Evolutionary conservation across 2,888 invertebrate genomes (phyloP).

Genomic region (Villa cingulata): DNA sequence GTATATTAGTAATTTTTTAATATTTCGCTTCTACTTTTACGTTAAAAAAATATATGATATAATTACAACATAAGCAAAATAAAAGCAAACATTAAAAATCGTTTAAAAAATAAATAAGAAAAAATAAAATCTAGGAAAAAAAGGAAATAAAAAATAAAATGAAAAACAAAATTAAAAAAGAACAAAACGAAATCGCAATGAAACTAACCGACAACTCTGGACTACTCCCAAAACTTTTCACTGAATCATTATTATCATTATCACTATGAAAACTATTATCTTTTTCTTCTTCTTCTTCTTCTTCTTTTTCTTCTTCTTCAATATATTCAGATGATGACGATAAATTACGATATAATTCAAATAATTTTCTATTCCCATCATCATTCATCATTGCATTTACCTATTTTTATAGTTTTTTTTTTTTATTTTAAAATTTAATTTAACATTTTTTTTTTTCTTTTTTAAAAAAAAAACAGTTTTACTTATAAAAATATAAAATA

Average conservation of each 20-base stretch:
- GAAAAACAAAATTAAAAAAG: slow-evolving; percentile 4
- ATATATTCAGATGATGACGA: too few species aligned
- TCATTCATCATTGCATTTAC: slow-evolving; percentile 21
- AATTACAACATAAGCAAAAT: background rate
- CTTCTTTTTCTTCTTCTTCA: slow-evolving; percentile 8
- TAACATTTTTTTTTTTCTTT: too few species aligned
- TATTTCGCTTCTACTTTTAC: too few species aligned
- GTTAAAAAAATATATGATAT: too few species aligned
- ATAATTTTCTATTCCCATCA: slow-evolving; percentile 15
- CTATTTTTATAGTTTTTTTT: too few species aligned
- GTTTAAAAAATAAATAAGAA: background rate
- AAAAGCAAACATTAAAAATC: background rate
- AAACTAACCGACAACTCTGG: slow-evolving; percentile 27
- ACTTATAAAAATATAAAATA: too few species aligned
- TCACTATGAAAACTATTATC: slow-evolving; percentile 16
- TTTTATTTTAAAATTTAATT: too few species aligned
- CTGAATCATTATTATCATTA: slow-evolving; percentile 17
- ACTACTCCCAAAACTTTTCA: slow-evolving; percentile 21
- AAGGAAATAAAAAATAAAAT: slow-evolving; percentile 12
- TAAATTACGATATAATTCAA: slow-evolving; percentile 20
- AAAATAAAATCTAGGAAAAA: slow-evolving; percentile 10
- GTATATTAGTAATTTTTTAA: too few species aligned
- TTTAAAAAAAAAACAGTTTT: too few species aligned
- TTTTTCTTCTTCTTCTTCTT: slow-evolving; percentile 9
- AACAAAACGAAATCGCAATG: slow-evolving; percentile 11